phyloP scores from a whole-genome alignment of 1,140 invertebrate genomes.

The Melitaea cinxia region DNA sequence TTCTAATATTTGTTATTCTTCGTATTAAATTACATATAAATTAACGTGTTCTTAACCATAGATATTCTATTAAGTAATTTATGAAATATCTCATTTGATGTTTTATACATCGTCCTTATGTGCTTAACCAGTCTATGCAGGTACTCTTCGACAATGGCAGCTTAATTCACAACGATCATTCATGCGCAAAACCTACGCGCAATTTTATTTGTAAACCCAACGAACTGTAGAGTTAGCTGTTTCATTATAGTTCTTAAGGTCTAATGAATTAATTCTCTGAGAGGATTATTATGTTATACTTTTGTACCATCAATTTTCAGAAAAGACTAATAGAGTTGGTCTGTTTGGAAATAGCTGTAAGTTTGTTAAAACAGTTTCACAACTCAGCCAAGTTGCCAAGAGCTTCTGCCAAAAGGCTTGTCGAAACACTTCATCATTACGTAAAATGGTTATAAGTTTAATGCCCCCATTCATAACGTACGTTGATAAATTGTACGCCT shows the following conservation, averaged over 20 bases:
- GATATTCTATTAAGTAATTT: too few relatives aligned
- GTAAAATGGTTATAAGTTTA: conserved; percentile 21
- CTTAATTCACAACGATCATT: conserved; percentile 63
- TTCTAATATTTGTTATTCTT: too few relatives aligned
- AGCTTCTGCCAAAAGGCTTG: conserved; percentile 31
- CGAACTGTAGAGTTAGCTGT: not conserved
- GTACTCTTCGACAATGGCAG: conserved; percentile 44
- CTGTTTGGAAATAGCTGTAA: conserved; percentile 20
- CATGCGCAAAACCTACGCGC: conserved; percentile 66
- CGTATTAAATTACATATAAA: too few relatives aligned
- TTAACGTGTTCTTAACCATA: too few relatives aligned
- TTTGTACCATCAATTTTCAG: not conserved
- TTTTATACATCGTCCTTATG: not conserved
- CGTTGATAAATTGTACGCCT: conserved; percentile 1
- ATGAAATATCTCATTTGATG: not conserved
- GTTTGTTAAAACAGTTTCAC: conserved; percentile 38
- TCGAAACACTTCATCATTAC: conserved; percentile 25
- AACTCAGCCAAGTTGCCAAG: conserved; percentile 28
- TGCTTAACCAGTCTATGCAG: conserved; percentile 46
- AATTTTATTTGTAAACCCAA: conserved; percentile 46
- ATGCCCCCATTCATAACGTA: conserved; percentile 6
- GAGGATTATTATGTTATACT: not conserved
- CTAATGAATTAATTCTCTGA: not conserved
- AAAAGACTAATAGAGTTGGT: conserved; percentile 13
- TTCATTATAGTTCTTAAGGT: not conserved